A percentile compares a stretch with the other conserved stretches of the same genome.
Conservation (phyloP, 2,888 invertebrate genomes). For the Dione vanillae region DNA sequence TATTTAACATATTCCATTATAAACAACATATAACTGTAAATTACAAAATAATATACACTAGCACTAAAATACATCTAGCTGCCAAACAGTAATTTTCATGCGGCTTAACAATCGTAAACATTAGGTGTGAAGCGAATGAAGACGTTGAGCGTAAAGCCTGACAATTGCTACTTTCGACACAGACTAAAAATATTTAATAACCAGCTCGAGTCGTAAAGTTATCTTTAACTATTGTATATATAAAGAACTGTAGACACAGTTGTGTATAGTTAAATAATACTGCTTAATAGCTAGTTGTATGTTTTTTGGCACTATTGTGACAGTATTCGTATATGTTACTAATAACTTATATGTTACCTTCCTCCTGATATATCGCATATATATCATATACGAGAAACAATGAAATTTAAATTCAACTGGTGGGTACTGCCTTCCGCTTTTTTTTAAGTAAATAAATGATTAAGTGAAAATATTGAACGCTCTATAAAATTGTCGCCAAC, state of each 20-base stretch:
- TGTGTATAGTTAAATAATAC: constrained; percentile 5
- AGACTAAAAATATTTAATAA: constrained; percentile 63
- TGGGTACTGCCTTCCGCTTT: too few species aligned
- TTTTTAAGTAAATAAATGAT: too few species aligned
- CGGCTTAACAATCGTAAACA: constrained; percentile 28
- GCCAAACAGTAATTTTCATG: constrained; percentile 11
- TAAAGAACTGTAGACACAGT: constrained; percentile 26
- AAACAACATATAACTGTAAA: not conserved
- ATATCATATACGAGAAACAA: too few species aligned
- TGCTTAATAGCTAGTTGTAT: constrained; percentile 1
- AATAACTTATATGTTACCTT: too few species aligned
- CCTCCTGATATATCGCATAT: too few species aligned
- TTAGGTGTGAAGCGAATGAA: constrained; percentile 35
- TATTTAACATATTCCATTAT: not conserved
- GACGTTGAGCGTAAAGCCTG: constrained; percentile 29
- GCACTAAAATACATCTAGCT: constrained; percentile 1
- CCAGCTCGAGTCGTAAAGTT: constrained; percentile 45
- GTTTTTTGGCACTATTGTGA: not conserved
- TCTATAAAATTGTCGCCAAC: too few species aligned
- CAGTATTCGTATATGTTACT: not conserved
- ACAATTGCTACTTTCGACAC: constrained; percentile 56
- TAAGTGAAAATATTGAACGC: too few species aligned
- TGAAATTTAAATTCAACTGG: too few species aligned
- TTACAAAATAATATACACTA: not conserved
- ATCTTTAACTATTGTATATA: constrained; percentile 52